Evolutionary conservation across 2,888 invertebrate species (phyloP).

Genomic region (Rhaphigaster nebulosa): DNA sequence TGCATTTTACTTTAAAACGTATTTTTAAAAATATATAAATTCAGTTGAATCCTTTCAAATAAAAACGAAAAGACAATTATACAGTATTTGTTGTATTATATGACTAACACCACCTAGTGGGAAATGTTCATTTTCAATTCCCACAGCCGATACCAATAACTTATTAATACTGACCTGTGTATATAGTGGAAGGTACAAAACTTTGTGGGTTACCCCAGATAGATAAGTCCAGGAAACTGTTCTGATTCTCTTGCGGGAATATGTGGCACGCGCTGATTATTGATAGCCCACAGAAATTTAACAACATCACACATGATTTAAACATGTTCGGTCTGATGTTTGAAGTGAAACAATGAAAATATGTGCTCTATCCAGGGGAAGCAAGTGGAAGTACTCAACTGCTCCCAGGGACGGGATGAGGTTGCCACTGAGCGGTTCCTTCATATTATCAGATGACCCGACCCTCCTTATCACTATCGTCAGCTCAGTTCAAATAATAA

Average conservation of each 20-base stretch:
- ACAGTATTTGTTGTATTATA: background rate
- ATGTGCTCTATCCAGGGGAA: background rate
- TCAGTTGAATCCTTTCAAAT: background rate
- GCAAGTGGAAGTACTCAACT: background rate
- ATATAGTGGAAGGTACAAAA: conserved; percentile 60
- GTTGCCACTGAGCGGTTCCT: background rate
- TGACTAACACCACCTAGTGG: no score
- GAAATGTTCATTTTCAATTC: no score
- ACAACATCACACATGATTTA: background rate
- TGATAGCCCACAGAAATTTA: background rate
- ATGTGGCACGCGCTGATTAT: conserved; percentile 37
- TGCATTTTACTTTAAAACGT: no score
- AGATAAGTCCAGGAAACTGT: background rate
- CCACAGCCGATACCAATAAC: background rate
- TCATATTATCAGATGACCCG: background rate
- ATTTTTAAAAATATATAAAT: background rate
- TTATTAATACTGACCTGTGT: conserved; percentile 59
- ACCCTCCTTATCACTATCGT: conserved; percentile 7
- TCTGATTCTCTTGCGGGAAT: conserved; percentile 21
- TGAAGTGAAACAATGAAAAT: background rate
- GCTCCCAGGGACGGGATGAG: background rate
- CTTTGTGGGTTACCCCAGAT: conserved; percentile 59
- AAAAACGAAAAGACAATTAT: background rate
- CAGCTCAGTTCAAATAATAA: background rate
- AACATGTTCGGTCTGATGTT: background rate